Evolutionary conservation across 2,797 vertebrate genomes (phyloP).

Genomic region (Chaunax sp.): DNA sequence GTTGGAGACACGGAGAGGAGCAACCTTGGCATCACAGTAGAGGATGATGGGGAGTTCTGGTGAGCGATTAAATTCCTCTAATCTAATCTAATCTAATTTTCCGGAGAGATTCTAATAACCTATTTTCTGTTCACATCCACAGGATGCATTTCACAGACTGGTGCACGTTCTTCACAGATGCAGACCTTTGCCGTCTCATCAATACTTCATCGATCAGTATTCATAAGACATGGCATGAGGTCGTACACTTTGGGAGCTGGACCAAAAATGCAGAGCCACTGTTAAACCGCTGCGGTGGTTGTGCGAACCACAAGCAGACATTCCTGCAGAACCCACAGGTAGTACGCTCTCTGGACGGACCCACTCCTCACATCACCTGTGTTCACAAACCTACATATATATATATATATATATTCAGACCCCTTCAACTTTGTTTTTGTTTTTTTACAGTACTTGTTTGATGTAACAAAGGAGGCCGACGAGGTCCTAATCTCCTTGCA

Average conservation of each 20-base stretch:
- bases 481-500: conserved; percentile 91
- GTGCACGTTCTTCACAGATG: conserved; percentile 91
- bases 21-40: conserved; percentile 87
- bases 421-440: background rate
- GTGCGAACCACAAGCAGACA: conserved; percentile 88
- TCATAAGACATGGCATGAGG: conserved; percentile 89
- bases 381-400: no score
- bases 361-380: background rate
- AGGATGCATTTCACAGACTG: conserved; percentile 96
- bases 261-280: conserved; percentile 85
- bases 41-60: conserved; percentile 97
- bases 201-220: conserved; percentile 89
- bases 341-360: background rate
- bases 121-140: conserved; percentile 1
- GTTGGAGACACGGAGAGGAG: conserved; percentile 86
- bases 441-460: conserved; percentile 88
- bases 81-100: background rate
- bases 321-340: conserved; percentile 96
- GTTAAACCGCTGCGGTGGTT: conserved; percentile 91
- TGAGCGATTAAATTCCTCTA: conserved; percentile 45
- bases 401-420: background rate
- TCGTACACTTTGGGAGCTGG: conserved; percentile 88
- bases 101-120: background rate
- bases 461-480: conserved; percentile 88
- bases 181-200: conserved; percentile 90